Evolutionary conservation across 2,113 vertebrate genomes (phyloP), one percentile per base, ranked within the genome.

Genomic region (Callocephalon fimbriatum): DNA sequence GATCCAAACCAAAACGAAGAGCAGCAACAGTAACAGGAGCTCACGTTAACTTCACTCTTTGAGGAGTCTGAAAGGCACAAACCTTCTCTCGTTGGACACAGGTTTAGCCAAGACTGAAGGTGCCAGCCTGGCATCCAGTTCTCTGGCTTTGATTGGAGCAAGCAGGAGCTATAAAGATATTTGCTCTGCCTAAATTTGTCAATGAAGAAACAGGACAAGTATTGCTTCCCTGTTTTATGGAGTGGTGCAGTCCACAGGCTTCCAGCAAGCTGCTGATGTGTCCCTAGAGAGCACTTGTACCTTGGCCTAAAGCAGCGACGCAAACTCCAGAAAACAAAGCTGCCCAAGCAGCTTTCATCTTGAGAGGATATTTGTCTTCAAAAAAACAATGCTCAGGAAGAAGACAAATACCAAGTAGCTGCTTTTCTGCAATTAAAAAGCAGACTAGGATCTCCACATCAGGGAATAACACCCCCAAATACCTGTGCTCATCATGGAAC

Each of bases 401-500:
- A 50, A 15, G 35, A 82, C 0, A 7, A 58, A 51, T 27, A 16
- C 10, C 0, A 0, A 42, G 66, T 3, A 18, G 58, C 31, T 78
- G 9, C 75, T 79, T 44, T 6, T 5, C 56, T 15, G 71, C 62
- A 3, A 3, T 5, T 29, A 20, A 62, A 21, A n/a, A 66, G 29
- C 68, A 25, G 15, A 6, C 0, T 15, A 10, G 70, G 65, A 13
- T 54, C 38, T 59, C 48, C 59, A 22, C 31, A 32, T 19, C 50
- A 4, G 58, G 38, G 67, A 53, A 6, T 1, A 5, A n/a, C 2
- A 3, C 21, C 37, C 35, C 40, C 17, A 3, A 17, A 62, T 1
- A 6, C 53, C 11, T 2, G 31, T 6, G 1, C 5, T 23, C 0
- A 2, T 15, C 51, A 4, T 3, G 0, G 12, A 67, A 44, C 37